Percentiles rank a stretch among this genome's conserved stretches.
Evolutionary conservation across 2,888 invertebrate genomes (phyloP).

Genomic region (Pollenia griseotomentosa): DNA sequence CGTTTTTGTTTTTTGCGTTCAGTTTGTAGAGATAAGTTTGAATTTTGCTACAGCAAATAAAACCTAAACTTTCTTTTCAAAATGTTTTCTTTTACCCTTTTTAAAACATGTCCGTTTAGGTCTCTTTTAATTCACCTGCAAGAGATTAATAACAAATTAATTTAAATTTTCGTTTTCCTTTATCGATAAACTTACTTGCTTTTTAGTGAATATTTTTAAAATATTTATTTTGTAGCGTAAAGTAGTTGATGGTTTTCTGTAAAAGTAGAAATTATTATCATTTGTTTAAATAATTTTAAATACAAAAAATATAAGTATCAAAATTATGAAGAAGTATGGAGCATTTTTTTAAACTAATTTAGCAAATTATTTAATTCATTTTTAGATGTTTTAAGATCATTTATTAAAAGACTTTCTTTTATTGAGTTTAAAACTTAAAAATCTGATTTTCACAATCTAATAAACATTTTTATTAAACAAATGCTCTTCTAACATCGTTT

Average conservation of each 20-base stretch:
- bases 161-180: not conserved
- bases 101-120: conserved; percentile 37
- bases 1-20: conserved; percentile 43
- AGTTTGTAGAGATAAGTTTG: conserved; percentile 59
- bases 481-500: too few species aligned
- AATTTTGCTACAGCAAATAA: conserved; percentile 26
- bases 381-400: too few species aligned
- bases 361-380: too few species aligned
- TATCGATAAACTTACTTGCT: conserved; percentile 34
- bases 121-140: conserved; percentile 37
- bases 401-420: too few species aligned
- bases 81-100: not conserved
- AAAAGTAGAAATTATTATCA: conserved; percentile 18
- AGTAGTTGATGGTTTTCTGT: conserved; percentile 9
- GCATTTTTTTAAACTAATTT: not conserved
- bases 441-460: too few species aligned
- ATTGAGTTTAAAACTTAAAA: too few species aligned
- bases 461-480: too few species aligned
- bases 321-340: conserved; percentile 24
- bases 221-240: not conserved
- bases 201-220: conserved; percentile 1
- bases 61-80: conserved; percentile 18
- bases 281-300: not conserved
- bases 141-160: not conserved
- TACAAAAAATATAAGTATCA: not conserved